These are phyloP conservation scores for Poeciliopsis prolifica DNA, from an alignment of 2,113 vertebrate species.

Conservation along the genomic window DNA sequence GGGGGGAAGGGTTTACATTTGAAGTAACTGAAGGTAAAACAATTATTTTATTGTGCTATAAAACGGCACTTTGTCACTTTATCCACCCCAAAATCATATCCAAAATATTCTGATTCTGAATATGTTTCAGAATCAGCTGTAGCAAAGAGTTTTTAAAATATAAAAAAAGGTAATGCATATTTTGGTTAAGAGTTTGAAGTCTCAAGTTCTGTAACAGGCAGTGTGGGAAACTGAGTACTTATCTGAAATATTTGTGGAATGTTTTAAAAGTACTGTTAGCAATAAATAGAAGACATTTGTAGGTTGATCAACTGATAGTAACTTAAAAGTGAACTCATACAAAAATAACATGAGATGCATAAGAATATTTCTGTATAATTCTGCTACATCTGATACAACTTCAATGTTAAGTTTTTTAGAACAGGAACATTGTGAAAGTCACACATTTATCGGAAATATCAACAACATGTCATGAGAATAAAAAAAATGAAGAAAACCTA, in stretches of 20 bases:
- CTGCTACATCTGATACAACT: too few species aligned
- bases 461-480: neutral
- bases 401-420: neutral
- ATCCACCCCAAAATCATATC: too few species aligned
- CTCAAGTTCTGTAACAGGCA: neutral
- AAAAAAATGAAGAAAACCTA: conserved; percentile 1
- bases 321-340: neutral
- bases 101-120: too few species aligned
- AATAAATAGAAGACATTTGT: neutral
- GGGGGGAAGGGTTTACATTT: too few species aligned
- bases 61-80: too few species aligned
- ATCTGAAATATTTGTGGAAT: neutral
- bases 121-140: neutral
- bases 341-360: too few species aligned
- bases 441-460: neutral
- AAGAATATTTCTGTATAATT: too few species aligned
- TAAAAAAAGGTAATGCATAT: neutral
- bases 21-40: too few species aligned
- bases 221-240: conserved; percentile 5
- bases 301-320: neutral
- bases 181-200: neutral
- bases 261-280: neutral
- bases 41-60: too few species aligned
- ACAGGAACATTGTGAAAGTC: neutral
- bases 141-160: neutral